Evolutionary conservation across 2,797 vertebrate genomes (phyloP).

Genomic region (Coreius guichenoti): DNA sequence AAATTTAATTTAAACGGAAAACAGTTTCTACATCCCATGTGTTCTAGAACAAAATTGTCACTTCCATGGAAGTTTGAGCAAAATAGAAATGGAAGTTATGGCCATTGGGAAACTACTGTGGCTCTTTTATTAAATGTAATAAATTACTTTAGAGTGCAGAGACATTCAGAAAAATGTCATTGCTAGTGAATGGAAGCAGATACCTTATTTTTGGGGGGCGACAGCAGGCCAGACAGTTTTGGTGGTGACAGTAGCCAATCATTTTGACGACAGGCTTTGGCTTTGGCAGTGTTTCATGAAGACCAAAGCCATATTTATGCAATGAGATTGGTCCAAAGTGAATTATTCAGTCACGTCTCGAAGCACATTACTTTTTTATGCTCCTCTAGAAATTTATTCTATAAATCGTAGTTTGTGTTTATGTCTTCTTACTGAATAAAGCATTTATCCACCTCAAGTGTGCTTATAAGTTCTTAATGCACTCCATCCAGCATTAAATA

Average conservation of each 20-base stretch:
- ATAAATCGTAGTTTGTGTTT: background rate
- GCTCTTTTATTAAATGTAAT: slow-evolving; percentile 16
- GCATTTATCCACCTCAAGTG: background rate
- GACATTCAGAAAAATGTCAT: background rate
- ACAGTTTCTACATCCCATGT: background rate
- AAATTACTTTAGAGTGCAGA: slow-evolving; percentile 4
- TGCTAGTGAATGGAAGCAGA: background rate
- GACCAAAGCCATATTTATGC: background rate
- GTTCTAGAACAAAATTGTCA: background rate
- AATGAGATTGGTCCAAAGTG: background rate
- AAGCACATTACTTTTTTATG: background rate
- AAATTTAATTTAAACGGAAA: background rate
- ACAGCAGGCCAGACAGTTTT: background rate
- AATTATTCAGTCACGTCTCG: background rate
- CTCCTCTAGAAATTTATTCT: background rate
- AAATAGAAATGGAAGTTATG: slow-evolving; percentile 16
- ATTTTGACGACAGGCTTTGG: background rate
- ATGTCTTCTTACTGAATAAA: background rate
- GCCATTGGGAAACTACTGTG: background rate
- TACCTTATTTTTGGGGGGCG: background rate
- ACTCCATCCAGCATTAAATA: background rate
- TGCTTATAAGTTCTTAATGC: background rate
- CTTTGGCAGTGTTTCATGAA: background rate
- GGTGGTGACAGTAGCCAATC: background rate
- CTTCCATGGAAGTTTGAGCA: background rate